Percentiles rank a stretch among this genome's conserved stretches.
phyloP scores from a whole-genome alignment of 1,140 invertebrate species.

The Yoshiicerus persimilis region DNA sequence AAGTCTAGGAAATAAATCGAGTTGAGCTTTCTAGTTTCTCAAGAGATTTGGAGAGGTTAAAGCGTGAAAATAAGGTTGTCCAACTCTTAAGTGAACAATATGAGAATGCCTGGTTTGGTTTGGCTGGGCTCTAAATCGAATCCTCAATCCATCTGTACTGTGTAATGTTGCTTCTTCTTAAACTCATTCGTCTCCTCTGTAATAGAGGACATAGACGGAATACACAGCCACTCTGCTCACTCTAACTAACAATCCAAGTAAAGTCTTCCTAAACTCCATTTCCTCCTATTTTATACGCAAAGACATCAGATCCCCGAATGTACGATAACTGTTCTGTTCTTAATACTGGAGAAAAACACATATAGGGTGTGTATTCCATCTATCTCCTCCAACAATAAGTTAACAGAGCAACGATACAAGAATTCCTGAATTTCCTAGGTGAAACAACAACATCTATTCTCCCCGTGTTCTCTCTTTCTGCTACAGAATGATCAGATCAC shows the following conservation, averaged over 20 bases:
- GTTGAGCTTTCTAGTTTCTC: conserved; percentile 40
- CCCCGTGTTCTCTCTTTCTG: background rate
- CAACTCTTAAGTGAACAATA: conserved; percentile 44
- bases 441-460: background rate
- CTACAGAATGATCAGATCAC: background rate
- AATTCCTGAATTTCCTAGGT: background rate
- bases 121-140: conserved; percentile 40
- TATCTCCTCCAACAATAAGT: background rate
- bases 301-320: conserved; percentile 16
- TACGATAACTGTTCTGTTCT: background rate
- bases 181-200: background rate
- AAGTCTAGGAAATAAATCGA: conserved; percentile 41
- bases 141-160: conserved; percentile 32
- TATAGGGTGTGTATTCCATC: background rate
- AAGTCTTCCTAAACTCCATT: background rate
- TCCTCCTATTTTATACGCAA: background rate
- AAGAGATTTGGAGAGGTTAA: conserved; percentile 38
- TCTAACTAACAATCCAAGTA: background rate
- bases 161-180: background rate
- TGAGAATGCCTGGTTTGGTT: conserved; percentile 27
- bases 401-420: background rate
- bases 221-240: background rate
- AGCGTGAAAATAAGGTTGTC: conserved; percentile 49
- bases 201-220: background rate
- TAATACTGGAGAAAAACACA: background rate